These are phyloP conservation scores for Epinephelus fuscoguttatus DNA, from an alignment of 2,113 vertebrate genomes.

Conservation along the genomic window DNA sequence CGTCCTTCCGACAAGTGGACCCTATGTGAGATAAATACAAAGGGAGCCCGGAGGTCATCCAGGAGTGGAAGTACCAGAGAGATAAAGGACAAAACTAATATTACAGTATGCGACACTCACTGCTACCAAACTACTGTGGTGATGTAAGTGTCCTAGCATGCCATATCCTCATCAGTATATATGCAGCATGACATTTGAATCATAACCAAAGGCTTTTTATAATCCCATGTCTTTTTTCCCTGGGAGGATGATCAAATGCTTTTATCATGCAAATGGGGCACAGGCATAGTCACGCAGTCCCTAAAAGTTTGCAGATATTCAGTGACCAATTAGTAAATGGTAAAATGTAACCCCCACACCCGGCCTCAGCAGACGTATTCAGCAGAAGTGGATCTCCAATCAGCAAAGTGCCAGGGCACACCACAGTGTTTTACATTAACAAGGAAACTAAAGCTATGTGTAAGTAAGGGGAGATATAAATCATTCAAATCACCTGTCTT, in stretches of 20 bases:
- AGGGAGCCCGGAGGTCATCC: conserved; percentile 53
- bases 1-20: conserved; percentile 63
- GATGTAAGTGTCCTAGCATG: conserved; percentile 17
- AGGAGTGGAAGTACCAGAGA: conserved; percentile 23
- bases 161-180: background rate
- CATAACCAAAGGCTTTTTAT: conserved; percentile 17
- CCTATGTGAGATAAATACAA: conserved; percentile 75
- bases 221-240: background rate
- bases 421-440: conserved; percentile 65
- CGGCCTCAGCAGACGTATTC: conserved; percentile 45
- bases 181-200: conserved; percentile 44
- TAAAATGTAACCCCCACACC: conserved; percentile 34
- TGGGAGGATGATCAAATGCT: background rate
- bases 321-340: conserved; percentile 53
- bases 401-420: conserved; percentile 72
- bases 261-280: conserved; percentile 6
- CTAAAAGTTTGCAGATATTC: conserved; percentile 26
- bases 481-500: conserved; percentile 74
- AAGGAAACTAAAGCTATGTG: conserved; percentile 72
- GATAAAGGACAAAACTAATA: conserved; percentile 55
- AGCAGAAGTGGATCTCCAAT: conserved; percentile 70
- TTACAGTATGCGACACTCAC: conserved; percentile 10
- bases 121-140: background rate
- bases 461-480: conserved; percentile 71
- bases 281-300: background rate